Percentiles rank a stretch among this genome's conserved stretches.
These are phyloP conservation scores for Sitodiplosis mosellana DNA, from an alignment of 1,140 invertebrate genomes.

Conservation along the genomic window DNA sequence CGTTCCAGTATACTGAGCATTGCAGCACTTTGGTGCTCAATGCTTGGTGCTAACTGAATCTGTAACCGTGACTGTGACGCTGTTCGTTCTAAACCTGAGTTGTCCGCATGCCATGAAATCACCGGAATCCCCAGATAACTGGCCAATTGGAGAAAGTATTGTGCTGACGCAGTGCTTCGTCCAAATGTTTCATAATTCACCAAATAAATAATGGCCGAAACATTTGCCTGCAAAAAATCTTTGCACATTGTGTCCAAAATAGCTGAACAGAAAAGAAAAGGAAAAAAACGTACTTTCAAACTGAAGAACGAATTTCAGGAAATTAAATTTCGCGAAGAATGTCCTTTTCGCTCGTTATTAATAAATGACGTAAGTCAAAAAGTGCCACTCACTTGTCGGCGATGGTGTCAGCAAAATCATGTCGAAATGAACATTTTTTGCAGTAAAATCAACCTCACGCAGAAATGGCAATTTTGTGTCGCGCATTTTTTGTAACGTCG, in stretches of 20 bases:
- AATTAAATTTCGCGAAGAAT: conserved; percentile 2
- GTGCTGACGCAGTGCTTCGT: conserved; percentile 74
- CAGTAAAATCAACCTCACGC: conserved; percentile 39
- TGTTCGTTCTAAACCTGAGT: conserved; percentile 57
- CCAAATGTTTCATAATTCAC: conserved; percentile 79
- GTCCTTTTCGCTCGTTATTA: background rate
- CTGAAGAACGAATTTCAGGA: conserved; percentile 1
- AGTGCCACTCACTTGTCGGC: conserved; percentile 43
- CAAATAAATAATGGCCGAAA: conserved; percentile 80
- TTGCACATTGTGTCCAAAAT: conserved; percentile 72
- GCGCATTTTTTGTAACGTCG: conserved; percentile 34
- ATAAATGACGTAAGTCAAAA: background rate
- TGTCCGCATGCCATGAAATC: conserved; percentile 88
- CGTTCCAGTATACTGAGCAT: conserved; percentile 83
- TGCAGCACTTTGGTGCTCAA: conserved; percentile 82
- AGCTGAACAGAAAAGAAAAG: conserved; percentile 40
- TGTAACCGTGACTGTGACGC: conserved; percentile 68
- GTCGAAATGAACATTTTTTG: conserved; percentile 37
- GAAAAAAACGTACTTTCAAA: too few species aligned
- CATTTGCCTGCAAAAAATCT: conserved; percentile 71
- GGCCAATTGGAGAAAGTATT: conserved; percentile 83
- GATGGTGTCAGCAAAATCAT: conserved; percentile 55
- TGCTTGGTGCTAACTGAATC: conserved; percentile 78
- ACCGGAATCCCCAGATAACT: conserved; percentile 71
- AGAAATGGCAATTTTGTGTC: conserved; percentile 37